Conservation (phyloP, 2,113 vertebrate species). For the Megaleporinus macrocephalus region DNA sequence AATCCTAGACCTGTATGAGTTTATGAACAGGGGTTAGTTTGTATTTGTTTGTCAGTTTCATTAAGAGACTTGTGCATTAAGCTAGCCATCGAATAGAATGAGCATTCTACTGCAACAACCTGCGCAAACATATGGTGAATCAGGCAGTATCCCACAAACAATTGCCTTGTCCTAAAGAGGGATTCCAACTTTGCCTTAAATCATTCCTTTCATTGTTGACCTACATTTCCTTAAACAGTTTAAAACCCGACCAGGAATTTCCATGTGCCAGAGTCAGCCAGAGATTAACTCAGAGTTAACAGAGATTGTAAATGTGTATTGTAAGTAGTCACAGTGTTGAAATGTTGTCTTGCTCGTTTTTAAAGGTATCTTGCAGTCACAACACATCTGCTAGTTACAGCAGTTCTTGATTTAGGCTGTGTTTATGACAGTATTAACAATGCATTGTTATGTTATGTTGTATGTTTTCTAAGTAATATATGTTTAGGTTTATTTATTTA, state of each 20-base stretch:
- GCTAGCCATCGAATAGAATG: too few relatives aligned
- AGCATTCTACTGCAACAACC: too few relatives aligned
- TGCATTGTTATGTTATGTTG: conserved; percentile 15
- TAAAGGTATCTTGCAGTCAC: not conserved
- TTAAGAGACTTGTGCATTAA: too few relatives aligned
- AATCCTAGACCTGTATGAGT: not conserved
- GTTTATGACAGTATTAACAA: conserved; percentile 18
- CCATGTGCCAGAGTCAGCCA: not conserved
- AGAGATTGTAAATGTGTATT: not conserved
- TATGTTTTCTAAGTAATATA: conserved; percentile 16
- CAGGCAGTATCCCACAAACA: not conserved
- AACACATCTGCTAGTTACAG: not conserved
- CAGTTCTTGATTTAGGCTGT: not conserved
- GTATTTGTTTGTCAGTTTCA: too few relatives aligned
- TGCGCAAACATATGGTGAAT: not conserved
- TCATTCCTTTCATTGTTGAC: not conserved
- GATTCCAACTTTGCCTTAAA: not conserved
- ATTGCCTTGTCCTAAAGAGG: not conserved
- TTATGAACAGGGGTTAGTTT: not conserved
- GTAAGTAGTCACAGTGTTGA: not conserved
- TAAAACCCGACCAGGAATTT: not conserved
- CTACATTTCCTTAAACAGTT: not conserved
- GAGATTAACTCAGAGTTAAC: not conserved
- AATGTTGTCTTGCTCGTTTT: not conserved
- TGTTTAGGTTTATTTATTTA: conserved; percentile 41